A percentile compares a stretch with the other conserved stretches of the same genome.
phyloP scores from a whole-genome alignment of 2,113 vertebrate genomes.

The Anthoscopus minutus region DNA sequence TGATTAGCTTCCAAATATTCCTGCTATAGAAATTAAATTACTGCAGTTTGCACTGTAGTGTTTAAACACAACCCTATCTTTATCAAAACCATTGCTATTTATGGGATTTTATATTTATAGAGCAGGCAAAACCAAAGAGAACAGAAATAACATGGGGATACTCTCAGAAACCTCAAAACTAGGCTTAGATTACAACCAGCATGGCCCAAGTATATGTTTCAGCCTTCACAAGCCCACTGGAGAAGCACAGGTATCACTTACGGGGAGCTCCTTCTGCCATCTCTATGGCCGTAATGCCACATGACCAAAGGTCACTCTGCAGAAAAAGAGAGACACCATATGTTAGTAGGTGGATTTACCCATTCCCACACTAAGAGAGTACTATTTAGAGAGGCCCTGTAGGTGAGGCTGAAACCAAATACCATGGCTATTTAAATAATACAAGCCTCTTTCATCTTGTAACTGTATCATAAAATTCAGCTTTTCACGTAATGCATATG shows the following conservation, averaged over 20 bases:
- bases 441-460: not conserved
- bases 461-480: not conserved
- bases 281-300: constrained; percentile 96
- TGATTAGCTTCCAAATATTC: not conserved
- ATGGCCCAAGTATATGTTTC: not conserved
- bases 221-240: not conserved
- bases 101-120: constrained; percentile 35
- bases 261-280: constrained; percentile 98
- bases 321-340: constrained; percentile 43
- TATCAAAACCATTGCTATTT: constrained; percentile 17
- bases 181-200: constrained; percentile 22
- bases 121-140: constrained; percentile 3
- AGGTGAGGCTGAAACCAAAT: constrained; percentile 33
- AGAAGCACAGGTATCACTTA: constrained; percentile 73
- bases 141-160: constrained; percentile 4
- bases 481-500: not conserved
- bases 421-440: not conserved
- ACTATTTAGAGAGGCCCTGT: constrained; percentile 13
- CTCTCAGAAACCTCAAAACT: constrained; percentile 19
- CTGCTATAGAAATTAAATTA: not conserved
- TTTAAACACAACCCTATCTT: not conserved
- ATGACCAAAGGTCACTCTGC: constrained; percentile 98
- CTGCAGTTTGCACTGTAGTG: not conserved
- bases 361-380: not conserved
- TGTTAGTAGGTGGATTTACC: constrained; percentile 52